These are phyloP conservation scores for Corythucha ciliata DNA, from an alignment of 2,888 invertebrate species.

Conservation along the genomic window DNA sequence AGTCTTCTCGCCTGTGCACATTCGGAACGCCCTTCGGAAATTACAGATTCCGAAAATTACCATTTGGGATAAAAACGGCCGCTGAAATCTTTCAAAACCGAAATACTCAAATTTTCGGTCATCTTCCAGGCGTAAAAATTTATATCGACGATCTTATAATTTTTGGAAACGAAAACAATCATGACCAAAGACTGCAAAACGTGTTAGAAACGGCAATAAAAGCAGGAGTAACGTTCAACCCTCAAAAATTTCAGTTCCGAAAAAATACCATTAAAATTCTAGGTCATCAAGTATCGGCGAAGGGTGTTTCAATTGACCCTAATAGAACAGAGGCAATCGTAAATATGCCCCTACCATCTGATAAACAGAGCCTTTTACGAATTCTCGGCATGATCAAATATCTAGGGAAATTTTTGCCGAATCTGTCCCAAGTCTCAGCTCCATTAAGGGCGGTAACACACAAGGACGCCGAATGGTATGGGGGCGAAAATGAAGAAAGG, in stretches of 20 bases:
- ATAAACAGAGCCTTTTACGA: conserved; percentile 1
- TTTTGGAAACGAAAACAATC: conserved; percentile 34
- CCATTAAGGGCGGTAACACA: too few relatives aligned
- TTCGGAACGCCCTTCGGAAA: conserved; percentile 37
- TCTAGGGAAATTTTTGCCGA: conserved; percentile 13
- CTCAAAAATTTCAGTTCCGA: background rate
- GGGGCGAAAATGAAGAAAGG: too few relatives aligned
- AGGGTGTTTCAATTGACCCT: too few relatives aligned
- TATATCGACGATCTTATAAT: conserved; percentile 37
- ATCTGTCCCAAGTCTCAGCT: background rate
- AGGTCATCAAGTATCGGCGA: background rate
- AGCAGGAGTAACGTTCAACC: too few relatives aligned
- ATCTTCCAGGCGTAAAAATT: conserved; percentile 31
- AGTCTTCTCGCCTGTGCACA: conserved; percentile 34
- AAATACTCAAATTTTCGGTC: conserved; percentile 25
- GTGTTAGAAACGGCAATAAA: too few relatives aligned
- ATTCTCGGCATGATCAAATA: conserved; percentile 11
- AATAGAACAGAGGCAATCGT: background rate
- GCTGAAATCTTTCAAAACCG: conserved; percentile 37
- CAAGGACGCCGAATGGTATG: too few relatives aligned
- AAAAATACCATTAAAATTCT: background rate
- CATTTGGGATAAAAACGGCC: conserved; percentile 36
- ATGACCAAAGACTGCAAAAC: too few relatives aligned
- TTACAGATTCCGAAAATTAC: conserved; percentile 36
- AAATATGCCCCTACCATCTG: conserved; percentile 5